Evolutionary conservation across 2,797 vertebrate genomes (phyloP).

Genomic region (Otolemur crassicaudatus): DNA sequence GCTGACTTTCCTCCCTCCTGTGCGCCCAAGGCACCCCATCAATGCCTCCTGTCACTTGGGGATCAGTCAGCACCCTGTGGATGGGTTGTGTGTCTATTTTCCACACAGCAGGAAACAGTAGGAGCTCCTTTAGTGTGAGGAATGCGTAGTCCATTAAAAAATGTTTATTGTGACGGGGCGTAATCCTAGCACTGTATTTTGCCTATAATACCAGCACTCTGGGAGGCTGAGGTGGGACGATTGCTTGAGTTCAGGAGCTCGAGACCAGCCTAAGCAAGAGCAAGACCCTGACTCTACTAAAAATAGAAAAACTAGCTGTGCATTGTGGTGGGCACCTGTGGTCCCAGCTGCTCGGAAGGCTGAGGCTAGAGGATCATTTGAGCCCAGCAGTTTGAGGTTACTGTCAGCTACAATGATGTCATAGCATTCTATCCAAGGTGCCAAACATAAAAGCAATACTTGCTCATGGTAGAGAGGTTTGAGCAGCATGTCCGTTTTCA

Average conservation of each 20-base stretch:
- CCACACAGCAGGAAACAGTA: not conserved
- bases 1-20: not conserved
- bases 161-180: not conserved
- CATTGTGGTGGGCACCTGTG: no score
- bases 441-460: not conserved
- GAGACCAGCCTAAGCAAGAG: no score
- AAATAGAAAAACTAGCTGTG: no score
- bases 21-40: not conserved
- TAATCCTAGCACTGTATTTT: no score
- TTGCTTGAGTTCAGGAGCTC: no score
- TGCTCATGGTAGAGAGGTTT: not conserved
- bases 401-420: no score
- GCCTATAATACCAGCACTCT: no score
- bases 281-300: no score
- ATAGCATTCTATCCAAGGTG: not conserved
- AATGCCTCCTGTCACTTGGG: not conserved
- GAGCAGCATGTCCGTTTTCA: not conserved
- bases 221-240: no score
- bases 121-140: not conserved
- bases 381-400: no score
- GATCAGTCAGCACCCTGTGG: not conserved
- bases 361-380: no score
- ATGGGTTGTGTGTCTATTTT: not conserved
- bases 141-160: not conserved
- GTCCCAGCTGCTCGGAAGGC: no score